These are phyloP conservation scores for Cyprinodon tularosa DNA, from an alignment of 2,113 vertebrate genomes.

Conservation along the genomic window DNA sequence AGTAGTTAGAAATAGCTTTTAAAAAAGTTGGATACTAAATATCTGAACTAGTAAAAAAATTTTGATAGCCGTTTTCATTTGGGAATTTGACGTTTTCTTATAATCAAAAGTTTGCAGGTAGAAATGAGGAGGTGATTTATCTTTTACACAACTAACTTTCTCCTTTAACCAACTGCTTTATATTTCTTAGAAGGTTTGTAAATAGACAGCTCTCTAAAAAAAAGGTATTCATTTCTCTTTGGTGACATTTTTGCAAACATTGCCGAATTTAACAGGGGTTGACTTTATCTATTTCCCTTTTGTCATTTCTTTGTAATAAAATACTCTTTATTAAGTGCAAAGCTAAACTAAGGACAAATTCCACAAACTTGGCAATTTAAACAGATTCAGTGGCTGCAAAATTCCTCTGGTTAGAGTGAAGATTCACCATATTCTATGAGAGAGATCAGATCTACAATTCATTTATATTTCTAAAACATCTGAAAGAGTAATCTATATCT, in stretches of 20 bases:
- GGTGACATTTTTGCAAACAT: not conserved
- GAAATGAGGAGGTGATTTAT: not conserved
- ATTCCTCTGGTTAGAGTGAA: no score
- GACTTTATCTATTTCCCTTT: not conserved
- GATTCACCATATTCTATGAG: no score
- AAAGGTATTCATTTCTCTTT: not conserved
- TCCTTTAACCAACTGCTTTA: not conserved
- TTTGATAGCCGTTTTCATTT: not conserved
- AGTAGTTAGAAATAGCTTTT: not conserved
- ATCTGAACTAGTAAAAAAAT: not conserved
- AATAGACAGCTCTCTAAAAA: not conserved
- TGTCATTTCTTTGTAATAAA: no score
- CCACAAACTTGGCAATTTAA: no score
- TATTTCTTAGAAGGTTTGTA: not conserved
- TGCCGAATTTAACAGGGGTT: not conserved
- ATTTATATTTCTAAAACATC: no score
- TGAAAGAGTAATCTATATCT: no score
- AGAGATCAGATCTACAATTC: no score
- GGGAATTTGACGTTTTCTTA: not conserved
- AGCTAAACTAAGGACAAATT: no score
- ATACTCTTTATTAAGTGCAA: no score
- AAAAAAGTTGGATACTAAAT: not conserved
- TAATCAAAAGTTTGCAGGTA: not conserved
- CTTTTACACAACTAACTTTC: not conserved
- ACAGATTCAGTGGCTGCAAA: no score